Evolutionary conservation across 2,888 invertebrate species (phyloP), one percentile per base, ranked within the genome.

Genomic region (Ectemnius continuus): DNA sequence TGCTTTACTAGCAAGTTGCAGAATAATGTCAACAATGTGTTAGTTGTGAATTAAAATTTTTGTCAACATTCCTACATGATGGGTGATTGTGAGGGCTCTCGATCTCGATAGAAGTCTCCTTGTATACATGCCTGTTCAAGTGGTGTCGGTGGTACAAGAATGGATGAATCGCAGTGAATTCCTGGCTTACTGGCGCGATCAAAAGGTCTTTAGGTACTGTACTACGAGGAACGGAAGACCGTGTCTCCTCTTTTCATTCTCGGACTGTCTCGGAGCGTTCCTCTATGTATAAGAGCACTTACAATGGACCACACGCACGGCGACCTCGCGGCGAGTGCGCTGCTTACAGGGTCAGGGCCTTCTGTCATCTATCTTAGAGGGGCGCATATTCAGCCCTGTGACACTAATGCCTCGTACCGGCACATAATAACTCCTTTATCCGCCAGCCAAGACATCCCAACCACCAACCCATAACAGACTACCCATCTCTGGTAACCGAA

Each of bases 301-400:
- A 83, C 83, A 87, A 86, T 83, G 87, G 86, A 87, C 87, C 88
- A 88, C 88, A 87, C 88, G 82, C 83, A 73, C 75, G 72, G 62
- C 64, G 79, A 77, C 80, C 80, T 79, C 83, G 79, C 77, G 76
- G 81, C 80, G 80, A 73, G 74, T 75, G 73, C 80, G 76, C 71
- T 75, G 76, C 81, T 80, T 80, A 78, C 70, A 75, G 78, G 84
- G 84, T 83, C 85, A 83, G 78, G 71, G 81, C 76, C 81, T 84
- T 73, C 76, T 84, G 83, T 86, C 88, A 87, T 90, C 86, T 85
- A 87, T 89, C 88, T 87, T 87, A 78, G 84, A 83, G 81, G 81
- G 82, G 75, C 82, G 87, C 83, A 82, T 84, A 86, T 88, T 88
- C 87, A 86, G 72, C 36, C 65, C 80, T 78, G 84, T 84, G 87